A percentile compares a stretch with the other conserved stretches of the same genome.
phyloP scores from a whole-genome alignment of 1,140 invertebrate genomes.

The Drosophila punjabiensis region DNA sequence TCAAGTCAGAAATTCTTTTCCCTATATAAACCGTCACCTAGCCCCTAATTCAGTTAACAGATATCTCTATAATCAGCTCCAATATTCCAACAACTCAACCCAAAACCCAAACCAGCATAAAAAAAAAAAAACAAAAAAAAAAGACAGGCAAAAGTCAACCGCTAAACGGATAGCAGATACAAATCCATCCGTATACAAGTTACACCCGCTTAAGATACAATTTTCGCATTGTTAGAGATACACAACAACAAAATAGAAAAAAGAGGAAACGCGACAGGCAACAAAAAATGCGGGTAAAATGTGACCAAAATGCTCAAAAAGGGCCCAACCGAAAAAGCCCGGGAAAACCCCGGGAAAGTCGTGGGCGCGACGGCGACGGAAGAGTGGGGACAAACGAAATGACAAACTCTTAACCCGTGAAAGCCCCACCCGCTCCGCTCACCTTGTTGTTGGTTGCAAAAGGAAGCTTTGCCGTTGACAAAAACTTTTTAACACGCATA shows the following conservation, averaged over 20 bases:
- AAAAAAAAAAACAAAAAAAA: slow-evolving; percentile 26
- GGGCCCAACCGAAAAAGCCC: slow-evolving; percentile 10
- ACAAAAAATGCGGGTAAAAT: slow-evolving; percentile 67
- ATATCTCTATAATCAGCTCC: slow-evolving; percentile 16
- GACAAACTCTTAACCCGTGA: slow-evolving; percentile 67
- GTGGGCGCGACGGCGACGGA: slow-evolving; percentile 1
- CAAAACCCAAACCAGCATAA: slow-evolving; percentile 25
- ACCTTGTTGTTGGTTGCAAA: slow-evolving; percentile 6
- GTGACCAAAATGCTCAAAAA: slow-evolving; percentile 71
- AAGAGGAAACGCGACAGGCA: slow-evolving; percentile 1
- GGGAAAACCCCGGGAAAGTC: slow-evolving; percentile 10
- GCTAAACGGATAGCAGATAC: slow-evolving; percentile 49
- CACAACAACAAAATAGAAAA: slow-evolving; percentile 15
- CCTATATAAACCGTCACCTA: neutral
- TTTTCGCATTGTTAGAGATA: slow-evolving; percentile 66
- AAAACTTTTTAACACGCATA: slow-evolving; percentile 80
- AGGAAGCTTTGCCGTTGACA: slow-evolving; percentile 66
- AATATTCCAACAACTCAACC: slow-evolving; percentile 15
- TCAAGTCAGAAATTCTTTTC: neutral
- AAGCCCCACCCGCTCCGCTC: neutral
- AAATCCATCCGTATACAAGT: slow-evolving; percentile 55
- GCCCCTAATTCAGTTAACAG: neutral
- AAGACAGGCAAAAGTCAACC: slow-evolving; percentile 36
- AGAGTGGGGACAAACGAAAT: slow-evolving; percentile 59
- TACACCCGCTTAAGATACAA: slow-evolving; percentile 70